Evolutionary conservation across 2,888 invertebrate species (phyloP), one percentile per base, ranked within the genome.

Genomic region (Tromatobia lineatoria): DNA sequence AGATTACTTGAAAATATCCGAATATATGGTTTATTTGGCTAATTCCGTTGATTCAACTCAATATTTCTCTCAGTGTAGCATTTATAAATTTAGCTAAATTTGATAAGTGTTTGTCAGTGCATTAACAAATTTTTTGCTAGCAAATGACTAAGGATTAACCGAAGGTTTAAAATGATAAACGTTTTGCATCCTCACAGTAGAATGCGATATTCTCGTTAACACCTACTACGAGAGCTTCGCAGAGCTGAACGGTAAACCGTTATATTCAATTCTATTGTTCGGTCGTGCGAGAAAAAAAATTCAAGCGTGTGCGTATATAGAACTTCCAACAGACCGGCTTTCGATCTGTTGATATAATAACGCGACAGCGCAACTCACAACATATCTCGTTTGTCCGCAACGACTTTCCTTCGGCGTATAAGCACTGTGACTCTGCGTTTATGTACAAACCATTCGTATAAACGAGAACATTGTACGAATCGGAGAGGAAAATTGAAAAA

Each of bases 221-320:
- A 57, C 25, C 57, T 23, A 25, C 25, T 3, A 25, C 57, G 57
- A 23, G 29, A 11, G 34, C n/a, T 50, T 13, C 10, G 29, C 34
- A 50, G 50, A 69, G 50, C 50, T 18, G 25, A 52, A 69, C 50
- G 50, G 10, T 47, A 59, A 38, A 74, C 59, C 57, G 57, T 59
- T 74, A 59, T 59, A 29, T 47, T n/a, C 18, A 25, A 25, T n/a
- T 47, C 29, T 47, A 38, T 61, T 34, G 18, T 70, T 18, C 70
- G 70, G 52, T 70, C 38, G 54, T 54, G 54, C 34, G 18, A 34
- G 13, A 34, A 70, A 70, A 70, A 50, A 29, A 69, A 52, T 25
- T 11, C 2, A 54, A 38, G n/a, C n/a, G 20, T 54, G 11, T 20
- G 11, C 23, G 52, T 38, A 0, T 54, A 34, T 18, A 29, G 50